These are phyloP conservation scores for Coremacera marginata DNA, from an alignment of 2,888 invertebrate species.

Conservation along the genomic window DNA sequence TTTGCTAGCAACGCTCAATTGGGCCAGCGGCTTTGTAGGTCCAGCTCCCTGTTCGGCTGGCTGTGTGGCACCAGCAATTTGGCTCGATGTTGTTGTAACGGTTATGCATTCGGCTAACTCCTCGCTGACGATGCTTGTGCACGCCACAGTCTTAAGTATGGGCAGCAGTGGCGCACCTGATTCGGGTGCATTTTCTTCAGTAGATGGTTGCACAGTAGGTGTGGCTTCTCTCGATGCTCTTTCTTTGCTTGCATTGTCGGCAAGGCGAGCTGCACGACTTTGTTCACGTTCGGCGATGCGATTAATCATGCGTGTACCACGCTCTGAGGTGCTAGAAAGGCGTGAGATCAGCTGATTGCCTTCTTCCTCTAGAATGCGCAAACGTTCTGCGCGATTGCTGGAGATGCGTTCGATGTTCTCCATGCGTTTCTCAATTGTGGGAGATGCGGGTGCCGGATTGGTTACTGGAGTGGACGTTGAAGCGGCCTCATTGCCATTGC, in stretches of 20 bases:
- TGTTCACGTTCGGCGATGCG: constrained; percentile 62
- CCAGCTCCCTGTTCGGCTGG: constrained; percentile 50
- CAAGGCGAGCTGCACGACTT: constrained; percentile 50
- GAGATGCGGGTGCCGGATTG: constrained; percentile 1
- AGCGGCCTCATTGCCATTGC: neutral
- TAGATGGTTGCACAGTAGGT: constrained; percentile 42
- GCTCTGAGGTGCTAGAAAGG: constrained; percentile 61
- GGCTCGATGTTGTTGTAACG: constrained; percentile 61
- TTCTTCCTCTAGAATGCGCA: constrained; percentile 80
- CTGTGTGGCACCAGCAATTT: constrained; percentile 54
- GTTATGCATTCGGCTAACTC: constrained; percentile 56
- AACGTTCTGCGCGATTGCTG: constrained; percentile 59
- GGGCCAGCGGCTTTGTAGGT: constrained; percentile 54
- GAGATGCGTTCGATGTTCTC: constrained; percentile 63
- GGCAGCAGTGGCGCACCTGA: constrained; percentile 47
- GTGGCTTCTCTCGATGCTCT: constrained; percentile 37
- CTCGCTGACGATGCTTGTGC: constrained; percentile 56
- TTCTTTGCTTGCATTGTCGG: constrained; percentile 8
- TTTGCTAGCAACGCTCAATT: constrained; percentile 55
- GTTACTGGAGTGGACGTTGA: neutral
- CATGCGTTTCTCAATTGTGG: constrained; percentile 58
- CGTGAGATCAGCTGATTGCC: constrained; percentile 77
- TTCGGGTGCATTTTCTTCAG: constrained; percentile 17
- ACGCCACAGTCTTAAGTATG: constrained; percentile 55
- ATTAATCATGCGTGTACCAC: constrained; percentile 63